phyloP scores from a whole-genome alignment of 53 echinoderm and acorn worm genomes.

The Holothuria scabra region DNA sequence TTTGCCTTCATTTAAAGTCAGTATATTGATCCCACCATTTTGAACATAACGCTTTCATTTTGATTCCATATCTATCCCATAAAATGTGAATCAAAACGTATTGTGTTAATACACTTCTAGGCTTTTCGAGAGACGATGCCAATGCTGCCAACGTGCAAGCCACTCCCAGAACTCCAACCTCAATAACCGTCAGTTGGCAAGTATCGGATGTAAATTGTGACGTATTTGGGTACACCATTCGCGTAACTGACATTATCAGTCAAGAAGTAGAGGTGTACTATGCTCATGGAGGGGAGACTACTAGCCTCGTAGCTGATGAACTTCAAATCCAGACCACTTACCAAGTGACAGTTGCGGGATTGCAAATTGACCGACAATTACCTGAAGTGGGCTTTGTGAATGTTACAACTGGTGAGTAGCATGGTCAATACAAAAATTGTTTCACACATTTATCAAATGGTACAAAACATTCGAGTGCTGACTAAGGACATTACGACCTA shows the following conservation, averaged over 20 bases:
- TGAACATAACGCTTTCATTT: too few relatives aligned
- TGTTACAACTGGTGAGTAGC: slow-evolving; percentile 56
- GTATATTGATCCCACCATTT: too few relatives aligned
- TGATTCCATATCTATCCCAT: too few relatives aligned
- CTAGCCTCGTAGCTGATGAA: slow-evolving; percentile 33
- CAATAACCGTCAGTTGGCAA: slow-evolving; percentile 68
- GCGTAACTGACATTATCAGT: background rate
- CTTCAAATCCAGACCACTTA: slow-evolving; percentile 50
- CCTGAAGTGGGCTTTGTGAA: slow-evolving; percentile 55
- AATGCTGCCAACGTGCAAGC: slow-evolving; percentile 61
- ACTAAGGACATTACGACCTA: too few relatives aligned
- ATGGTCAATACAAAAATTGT: too few relatives aligned
- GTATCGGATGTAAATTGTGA: slow-evolving; percentile 76
- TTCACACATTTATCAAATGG: too few relatives aligned
- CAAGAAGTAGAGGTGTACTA: background rate
- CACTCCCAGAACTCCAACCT: slow-evolving; percentile 37
- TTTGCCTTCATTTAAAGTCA: too few relatives aligned
- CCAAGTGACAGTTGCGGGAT: slow-evolving; percentile 64
- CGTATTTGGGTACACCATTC: slow-evolving; percentile 71
- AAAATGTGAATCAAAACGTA: too few relatives aligned
- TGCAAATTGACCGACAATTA: slow-evolving; percentile 56
- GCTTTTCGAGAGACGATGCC: slow-evolving; percentile 53
- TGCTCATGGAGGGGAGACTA: slow-evolving; percentile 57
- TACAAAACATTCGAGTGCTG: too few relatives aligned
- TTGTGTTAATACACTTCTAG: background rate